These are phyloP conservation scores for Pararge aegeria DNA, from an alignment of 1,140 invertebrate genomes.

Conservation along the genomic window DNA sequence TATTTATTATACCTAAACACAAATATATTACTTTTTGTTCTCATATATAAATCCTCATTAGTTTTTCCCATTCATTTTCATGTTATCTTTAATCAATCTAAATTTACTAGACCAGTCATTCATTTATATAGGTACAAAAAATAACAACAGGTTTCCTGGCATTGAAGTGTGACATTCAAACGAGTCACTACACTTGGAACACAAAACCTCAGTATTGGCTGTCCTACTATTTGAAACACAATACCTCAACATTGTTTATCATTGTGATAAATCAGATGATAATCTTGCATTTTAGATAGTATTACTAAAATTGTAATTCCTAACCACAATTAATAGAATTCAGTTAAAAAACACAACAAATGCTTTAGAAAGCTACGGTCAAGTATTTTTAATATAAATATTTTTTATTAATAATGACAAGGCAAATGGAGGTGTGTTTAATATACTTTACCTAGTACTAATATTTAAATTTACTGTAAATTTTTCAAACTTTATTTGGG, in stretches of 20 bases:
- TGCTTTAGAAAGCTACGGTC: background rate
- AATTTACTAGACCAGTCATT: too few species aligned
- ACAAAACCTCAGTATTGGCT: slow-evolving; percentile 50
- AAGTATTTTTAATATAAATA: too few species aligned
- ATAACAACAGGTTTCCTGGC: slow-evolving; percentile 6
- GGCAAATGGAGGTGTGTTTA: too few species aligned
- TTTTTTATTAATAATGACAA: too few species aligned
- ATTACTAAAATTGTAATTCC: background rate
- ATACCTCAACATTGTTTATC: slow-evolving; percentile 41
- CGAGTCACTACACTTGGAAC: slow-evolving; percentile 33
- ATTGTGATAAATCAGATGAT: slow-evolving; percentile 21
- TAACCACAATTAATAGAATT: background rate
- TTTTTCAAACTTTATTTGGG: too few species aligned
- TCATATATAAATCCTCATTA: too few species aligned
- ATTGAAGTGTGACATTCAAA: slow-evolving; percentile 4
- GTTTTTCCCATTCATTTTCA: too few species aligned
- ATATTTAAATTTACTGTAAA: too few species aligned
- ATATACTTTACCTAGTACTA: too few species aligned
- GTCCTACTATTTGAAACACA: slow-evolving; percentile 36
- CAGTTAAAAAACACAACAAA: background rate
- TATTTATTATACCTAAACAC: too few species aligned
- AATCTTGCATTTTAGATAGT: background rate
- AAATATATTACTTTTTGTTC: too few species aligned
- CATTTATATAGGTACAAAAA: background rate
- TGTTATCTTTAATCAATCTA: too few species aligned